Evolutionary conservation across 64 coral and sea anemone genomes (phyloP).

Genomic region (Anthopleura sola): DNA sequence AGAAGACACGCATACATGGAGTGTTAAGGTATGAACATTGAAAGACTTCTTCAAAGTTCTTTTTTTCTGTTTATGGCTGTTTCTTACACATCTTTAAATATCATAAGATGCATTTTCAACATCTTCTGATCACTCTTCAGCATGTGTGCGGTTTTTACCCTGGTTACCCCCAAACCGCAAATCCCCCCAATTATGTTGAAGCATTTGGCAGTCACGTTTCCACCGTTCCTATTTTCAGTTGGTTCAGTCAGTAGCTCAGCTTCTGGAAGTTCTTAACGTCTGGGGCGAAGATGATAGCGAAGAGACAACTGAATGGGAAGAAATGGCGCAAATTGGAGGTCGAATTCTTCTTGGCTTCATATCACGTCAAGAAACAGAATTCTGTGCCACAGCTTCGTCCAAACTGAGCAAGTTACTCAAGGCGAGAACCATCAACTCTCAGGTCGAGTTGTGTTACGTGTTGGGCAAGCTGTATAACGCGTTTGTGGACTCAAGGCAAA

Average conservation of each 20-base stretch:
- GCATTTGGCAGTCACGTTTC: not conserved
- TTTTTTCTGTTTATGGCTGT: no score
- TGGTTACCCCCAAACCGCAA: no score
- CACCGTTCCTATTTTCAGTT: conserved; percentile 41
- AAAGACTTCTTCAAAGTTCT: not conserved
- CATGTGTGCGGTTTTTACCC: no score
- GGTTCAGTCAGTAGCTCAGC: conserved; percentile 76
- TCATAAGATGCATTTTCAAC: no score
- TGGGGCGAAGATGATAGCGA: conserved; percentile 72
- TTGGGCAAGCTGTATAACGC: conserved; percentile 82
- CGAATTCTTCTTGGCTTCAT: conserved; percentile 83
- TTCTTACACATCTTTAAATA: no score
- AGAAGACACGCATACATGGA: conserved; percentile 8
- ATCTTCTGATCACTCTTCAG: no score
- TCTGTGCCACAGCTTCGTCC: conserved; percentile 89
- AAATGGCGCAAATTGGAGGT: conserved; percentile 93
- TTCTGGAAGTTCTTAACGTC: conserved; percentile 85
- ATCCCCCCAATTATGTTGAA: no score
- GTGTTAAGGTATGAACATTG: conserved; percentile 13
- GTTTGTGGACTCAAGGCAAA: conserved; percentile 65
- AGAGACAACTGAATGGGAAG: conserved; percentile 71
- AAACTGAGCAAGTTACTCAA: conserved; percentile 80
- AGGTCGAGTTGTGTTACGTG: conserved; percentile 86
- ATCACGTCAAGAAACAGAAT: conserved; percentile 64
- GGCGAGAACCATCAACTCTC: conserved; percentile 60